These are phyloP conservation scores for Amphiprion clarkii DNA, from an alignment of 2,797 vertebrate species.

Conservation along the genomic window DNA sequence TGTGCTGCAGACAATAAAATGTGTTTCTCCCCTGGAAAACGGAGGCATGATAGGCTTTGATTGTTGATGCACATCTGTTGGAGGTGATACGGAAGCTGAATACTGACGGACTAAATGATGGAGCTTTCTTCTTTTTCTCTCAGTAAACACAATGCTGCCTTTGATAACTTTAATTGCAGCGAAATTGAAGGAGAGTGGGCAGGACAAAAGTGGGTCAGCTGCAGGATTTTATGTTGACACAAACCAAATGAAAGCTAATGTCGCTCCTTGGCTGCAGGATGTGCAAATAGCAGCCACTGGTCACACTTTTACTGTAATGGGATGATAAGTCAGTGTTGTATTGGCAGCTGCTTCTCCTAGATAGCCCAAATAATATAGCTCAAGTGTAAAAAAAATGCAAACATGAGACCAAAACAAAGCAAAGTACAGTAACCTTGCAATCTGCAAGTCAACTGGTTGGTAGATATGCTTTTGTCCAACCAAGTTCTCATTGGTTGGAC, in stretches of 20 bases:
- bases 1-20: conserved; percentile 17
- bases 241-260: too few relatives aligned
- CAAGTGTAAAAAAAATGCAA: too few relatives aligned
- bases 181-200: too few relatives aligned
- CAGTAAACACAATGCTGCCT: neutral
- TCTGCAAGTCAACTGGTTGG: too few relatives aligned
- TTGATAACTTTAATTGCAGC: neutral
- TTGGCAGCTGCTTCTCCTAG: neutral
- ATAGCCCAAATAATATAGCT: too few relatives aligned
- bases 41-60: conserved; percentile 21
- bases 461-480: too few relatives aligned
- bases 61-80: conserved; percentile 14
- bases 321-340: neutral
- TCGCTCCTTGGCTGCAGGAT: too few relatives aligned
- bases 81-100: conserved; percentile 8
- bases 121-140: neutral
- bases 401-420: too few relatives aligned
- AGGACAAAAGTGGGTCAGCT: neutral
- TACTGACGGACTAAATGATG: neutral
- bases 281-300: too few relatives aligned
- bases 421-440: too few relatives aligned
- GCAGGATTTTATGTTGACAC: neutral
- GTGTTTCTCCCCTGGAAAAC: conserved; percentile 8
- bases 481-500: too few relatives aligned
- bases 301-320: neutral